Evolutionary conservation across 2,113 vertebrate species (phyloP), one percentile per base, ranked within the genome.

Genomic region (Machaerirhynchus nigripectus): DNA sequence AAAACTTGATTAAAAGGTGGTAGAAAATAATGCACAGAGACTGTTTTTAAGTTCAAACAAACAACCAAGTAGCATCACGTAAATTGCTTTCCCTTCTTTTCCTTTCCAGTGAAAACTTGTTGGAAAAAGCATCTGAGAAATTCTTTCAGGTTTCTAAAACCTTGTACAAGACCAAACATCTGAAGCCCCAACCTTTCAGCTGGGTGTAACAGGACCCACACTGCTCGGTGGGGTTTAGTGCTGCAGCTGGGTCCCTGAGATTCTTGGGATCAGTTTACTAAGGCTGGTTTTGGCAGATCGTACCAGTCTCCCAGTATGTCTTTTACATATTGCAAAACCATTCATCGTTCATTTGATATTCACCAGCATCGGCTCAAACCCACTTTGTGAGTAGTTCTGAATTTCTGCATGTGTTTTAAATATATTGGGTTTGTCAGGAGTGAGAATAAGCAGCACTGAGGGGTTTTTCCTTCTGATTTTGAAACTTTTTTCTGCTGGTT

Each of bases 171-270:
- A 91, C 60, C 59, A 69, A 93, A 71, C 46, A 65, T 95, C 89
- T 90, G 78, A 91, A 88, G 92, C 49, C 4, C 0, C 70, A 95
- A 7, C 75, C 74, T 79, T 91, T 93, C n/a, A 87, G 93, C 53
- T 1, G 65, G 21, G 81, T 95, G 95, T 91, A 96, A 95, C 84
- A 87, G 93, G 89, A 96, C 65, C 87, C 94, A 39, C 23, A 0
- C 4, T 5, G 23, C 94, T 93, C 7, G 1, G 63, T 65, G 84
- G 84, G 90, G 95, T 85, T 93, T 94, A 91, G 68, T 76, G 93
- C 94, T 96, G 95, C 96, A 96, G 94, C 93, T 96, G 96, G 91
- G 71, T 93, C 91, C 33, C 78, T 50, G 55, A 88, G 78, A 63
- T 93, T 35, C 94, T 79, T 1, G 47, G 19, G 84, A 96, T 96